phyloP scores from a whole-genome alignment of 2,113 vertebrate genomes.

The Pluvianellus socialis region DNA sequence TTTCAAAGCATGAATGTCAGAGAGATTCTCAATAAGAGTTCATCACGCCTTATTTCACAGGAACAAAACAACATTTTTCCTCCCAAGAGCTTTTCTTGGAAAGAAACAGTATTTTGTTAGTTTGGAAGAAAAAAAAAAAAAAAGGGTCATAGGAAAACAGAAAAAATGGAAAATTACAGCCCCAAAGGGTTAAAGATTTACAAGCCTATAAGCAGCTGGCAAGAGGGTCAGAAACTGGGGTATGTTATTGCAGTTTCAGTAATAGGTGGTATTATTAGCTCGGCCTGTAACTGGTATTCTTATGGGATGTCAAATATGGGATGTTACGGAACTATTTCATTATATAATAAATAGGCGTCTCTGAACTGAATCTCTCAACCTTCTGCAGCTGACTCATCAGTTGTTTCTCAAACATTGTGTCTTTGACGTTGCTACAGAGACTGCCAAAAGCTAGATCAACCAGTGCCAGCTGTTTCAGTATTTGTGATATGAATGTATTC shows the following conservation, averaged over 20 bases:
- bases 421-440: not conserved
- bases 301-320: not conserved
- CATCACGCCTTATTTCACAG: not conserved
- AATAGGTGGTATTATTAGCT: constrained; percentile 15
- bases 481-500: not conserved
- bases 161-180: not conserved
- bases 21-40: not conserved
- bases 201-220: not conserved
- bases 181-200: constrained; percentile 18
- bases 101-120: constrained; percentile 13
- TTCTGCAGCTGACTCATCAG: constrained; percentile 35
- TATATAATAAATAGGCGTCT: constrained; percentile 3
- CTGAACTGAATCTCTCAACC: not conserved
- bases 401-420: constrained; percentile 23
- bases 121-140: not conserved
- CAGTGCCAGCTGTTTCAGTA: not conserved
- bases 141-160: not conserved
- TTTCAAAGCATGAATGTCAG: not conserved
- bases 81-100: constrained; percentile 34
- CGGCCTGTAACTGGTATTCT: not conserved
- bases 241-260: not conserved
- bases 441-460: constrained; percentile 15
- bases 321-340: constrained; percentile 41
- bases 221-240: not conserved
- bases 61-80: constrained; percentile 17